Evolutionary conservation across 2,888 invertebrate species (phyloP).

Genomic region (Hermaeophaga mercurialis): DNA sequence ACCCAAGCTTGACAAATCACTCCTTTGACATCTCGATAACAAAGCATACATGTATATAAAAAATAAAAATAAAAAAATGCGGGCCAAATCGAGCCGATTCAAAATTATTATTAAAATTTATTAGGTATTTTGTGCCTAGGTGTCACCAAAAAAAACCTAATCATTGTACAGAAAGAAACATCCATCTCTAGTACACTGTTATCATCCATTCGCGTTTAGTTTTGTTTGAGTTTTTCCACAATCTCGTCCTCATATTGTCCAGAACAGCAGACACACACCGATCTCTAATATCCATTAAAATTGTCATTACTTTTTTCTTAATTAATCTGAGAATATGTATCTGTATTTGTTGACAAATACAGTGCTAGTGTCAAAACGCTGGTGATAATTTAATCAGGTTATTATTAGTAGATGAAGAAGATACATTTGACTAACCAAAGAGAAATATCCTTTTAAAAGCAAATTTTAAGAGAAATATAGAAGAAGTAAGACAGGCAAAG

Average conservation of each 20-base stretch:
- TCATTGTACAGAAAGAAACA: slow-evolving; percentile 19
- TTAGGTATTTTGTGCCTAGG: slow-evolving; percentile 21
- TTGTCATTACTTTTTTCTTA: slow-evolving; percentile 22
- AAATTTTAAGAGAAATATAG: slow-evolving; percentile 24
- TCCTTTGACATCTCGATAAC: slow-evolving; percentile 3
- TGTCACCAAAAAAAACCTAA: slow-evolving; percentile 19
- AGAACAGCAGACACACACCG: slow-evolving; percentile 37
- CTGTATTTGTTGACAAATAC: slow-evolving; percentile 30
- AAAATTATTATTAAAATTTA: not conserved
- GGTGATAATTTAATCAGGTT: slow-evolving; percentile 46
- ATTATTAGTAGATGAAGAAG: slow-evolving; percentile 32
- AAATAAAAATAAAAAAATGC: slow-evolving; percentile 1
- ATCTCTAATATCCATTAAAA: slow-evolving; percentile 8
- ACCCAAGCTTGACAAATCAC: slow-evolving; percentile 23
- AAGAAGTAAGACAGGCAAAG: slow-evolving; percentile 34
- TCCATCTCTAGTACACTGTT: slow-evolving; percentile 15
- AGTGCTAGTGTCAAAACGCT: slow-evolving; percentile 37
- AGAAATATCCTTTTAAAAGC: slow-evolving; percentile 29
- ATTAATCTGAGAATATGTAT: slow-evolving; percentile 25
- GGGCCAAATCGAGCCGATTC: slow-evolving; percentile 6
- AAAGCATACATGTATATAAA: slow-evolving; percentile 2
- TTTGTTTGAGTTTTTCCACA: slow-evolving; percentile 30
- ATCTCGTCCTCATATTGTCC: slow-evolving; percentile 36
- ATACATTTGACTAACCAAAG: slow-evolving; percentile 26
- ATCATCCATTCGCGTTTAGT: slow-evolving; percentile 21